Evolutionary conservation across 2,797 vertebrate genomes (phyloP), one percentile per base, ranked within the genome.

Genomic region (Podarcis siculus): DNA sequence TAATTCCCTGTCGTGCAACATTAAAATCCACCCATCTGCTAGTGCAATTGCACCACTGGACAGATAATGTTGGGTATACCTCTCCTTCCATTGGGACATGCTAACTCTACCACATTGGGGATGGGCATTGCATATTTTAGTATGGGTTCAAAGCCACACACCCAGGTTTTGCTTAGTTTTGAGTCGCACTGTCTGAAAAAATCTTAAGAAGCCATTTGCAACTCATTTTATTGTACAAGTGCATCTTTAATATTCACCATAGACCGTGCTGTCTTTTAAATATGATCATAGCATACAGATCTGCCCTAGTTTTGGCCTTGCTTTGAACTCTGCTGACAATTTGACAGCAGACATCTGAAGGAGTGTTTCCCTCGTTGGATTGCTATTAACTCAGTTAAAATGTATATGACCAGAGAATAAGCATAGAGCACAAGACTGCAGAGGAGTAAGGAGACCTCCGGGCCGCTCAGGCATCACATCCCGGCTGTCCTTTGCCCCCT

Each of bases 401-500:
- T 23, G 66, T 85, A 45, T 89, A 39, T 83, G 92, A 88, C 88
- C 77, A 71, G 1, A 4, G 90, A 90, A 85, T 90, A 89, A 91
- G 87, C 79, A 1, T 23, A 37, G 89, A 91, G 89, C 84, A 66
- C 55, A 61, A 91, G 84, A 87, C 90, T 90, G 80, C n/a, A 45
- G 85, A 86, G 90, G 81, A 93, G 89, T 73, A 82, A 87, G 92
- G 88, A 84, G 93, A 92, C 92, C 92, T 94, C 2, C 0, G 35
- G 90, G 94, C 92, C 82, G 87, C 87, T 90, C 89, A 89, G 89
- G 92, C 92, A 89, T 93, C 93, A 71, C 81, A 88, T 87, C 87
- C 93, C 84, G 3, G 27, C 91, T 95, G 93, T 94, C 95, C 92
- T 95, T 90, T 94, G 93, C 83, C 91, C 95, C 90, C 90, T 95